phyloP scores from a whole-genome alignment of 2,113 vertebrate genomes.

The Blennius ocellaris region DNA sequence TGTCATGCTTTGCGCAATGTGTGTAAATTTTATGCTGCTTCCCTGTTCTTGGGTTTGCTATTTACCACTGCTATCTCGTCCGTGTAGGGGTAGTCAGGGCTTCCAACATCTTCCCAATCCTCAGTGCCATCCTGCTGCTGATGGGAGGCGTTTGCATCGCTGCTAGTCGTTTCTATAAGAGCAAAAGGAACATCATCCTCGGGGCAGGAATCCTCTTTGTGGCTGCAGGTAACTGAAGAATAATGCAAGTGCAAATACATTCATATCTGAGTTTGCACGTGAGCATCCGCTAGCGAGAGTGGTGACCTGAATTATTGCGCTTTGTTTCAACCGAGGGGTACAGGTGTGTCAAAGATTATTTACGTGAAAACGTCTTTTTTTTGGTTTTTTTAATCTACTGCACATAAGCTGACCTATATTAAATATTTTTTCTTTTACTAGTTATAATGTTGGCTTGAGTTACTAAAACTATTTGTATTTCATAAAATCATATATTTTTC shows the following conservation, averaged over 20 bases:
- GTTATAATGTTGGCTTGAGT: no score
- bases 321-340: no score
- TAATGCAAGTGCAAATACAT: background rate
- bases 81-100: slow-evolving; percentile 91
- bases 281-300: background rate
- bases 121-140: slow-evolving; percentile 93
- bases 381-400: no score
- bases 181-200: slow-evolving; percentile 93
- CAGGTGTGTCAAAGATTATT: no score
- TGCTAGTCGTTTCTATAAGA: slow-evolving; percentile 92
- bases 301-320: slow-evolving; percentile 27
- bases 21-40: no score
- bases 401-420: no score
- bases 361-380: background rate
- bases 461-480: no score
- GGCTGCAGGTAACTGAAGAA: slow-evolving; percentile 87
- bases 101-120: slow-evolving; percentile 96
- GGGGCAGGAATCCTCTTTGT: slow-evolving; percentile 95
- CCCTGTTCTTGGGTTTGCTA: background rate
- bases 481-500: no score
- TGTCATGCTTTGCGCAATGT: no score
- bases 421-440: no score
- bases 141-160: slow-evolving; percentile 95
- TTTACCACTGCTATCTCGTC: slow-evolving; percentile 16
- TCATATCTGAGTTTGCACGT: background rate